Base-by-base conservation (phyloP, 2,113 vertebrate genomes). In the Daubentonia madagascariensis region DNA sequence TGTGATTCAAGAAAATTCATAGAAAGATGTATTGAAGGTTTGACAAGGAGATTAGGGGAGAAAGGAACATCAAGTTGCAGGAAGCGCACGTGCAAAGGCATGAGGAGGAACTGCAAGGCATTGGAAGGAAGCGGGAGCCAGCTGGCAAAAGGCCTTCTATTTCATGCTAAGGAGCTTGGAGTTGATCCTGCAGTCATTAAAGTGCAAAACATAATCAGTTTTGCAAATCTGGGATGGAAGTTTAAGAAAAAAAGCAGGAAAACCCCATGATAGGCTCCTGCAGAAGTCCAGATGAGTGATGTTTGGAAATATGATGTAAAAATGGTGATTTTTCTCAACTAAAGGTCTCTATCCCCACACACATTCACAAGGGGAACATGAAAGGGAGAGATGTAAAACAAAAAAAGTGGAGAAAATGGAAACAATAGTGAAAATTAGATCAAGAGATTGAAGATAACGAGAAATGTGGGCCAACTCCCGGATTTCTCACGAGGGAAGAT, bases 21-120 rank as follows among this genome's bases (percentile, higher is more conserved):
- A 81, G 14, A 91, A 13, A 92, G 30, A 94, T 68, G 67, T 70
- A 57, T 59, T 84, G 12, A 94, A 98, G 35, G 20, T 52, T 95
- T 76, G 68, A 85, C 12, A 70, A 18, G 18, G 59, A 93, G 5
- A 67, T 73, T 96, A 96, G 52, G 93, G 22, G 8, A 75, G n/a
- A 93, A 83, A 73, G 30, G 48, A 7, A 61, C n/a, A 92, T 68
- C 13, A 40, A 30, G 52, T 43, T 25, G 22, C 5, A 78, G 61
- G 40, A 59, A 94, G 13, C 91, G 35, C n/a, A 83, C 8, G 59
- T 20, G 17, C 45, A 70, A 48, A 96, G 43, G 23, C 40, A 96
- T 52, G 25, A 91, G 85, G 59, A 79, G 59, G 94, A 70, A 72
- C 25, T 32, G 9, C 6, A 67, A 92, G 48, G 10, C 7, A 11